These are phyloP conservation scores for Australoheros scitulus DNA, from an alignment of 2,113 vertebrate species.

Conservation along the genomic window DNA sequence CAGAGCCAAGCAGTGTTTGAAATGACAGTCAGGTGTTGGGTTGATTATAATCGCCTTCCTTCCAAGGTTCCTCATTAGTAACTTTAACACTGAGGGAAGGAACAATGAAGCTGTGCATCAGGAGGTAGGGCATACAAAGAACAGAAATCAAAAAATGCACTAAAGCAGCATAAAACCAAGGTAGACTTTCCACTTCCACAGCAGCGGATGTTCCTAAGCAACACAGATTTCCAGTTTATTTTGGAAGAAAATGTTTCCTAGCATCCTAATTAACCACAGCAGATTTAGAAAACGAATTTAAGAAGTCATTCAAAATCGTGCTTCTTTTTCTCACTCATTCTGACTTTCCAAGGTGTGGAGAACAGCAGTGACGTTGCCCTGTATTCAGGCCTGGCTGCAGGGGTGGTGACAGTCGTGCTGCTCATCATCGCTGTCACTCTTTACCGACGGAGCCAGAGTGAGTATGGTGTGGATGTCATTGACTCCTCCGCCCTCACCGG, in stretches of 20 bases:
- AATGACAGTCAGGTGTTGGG: constrained; percentile 76
- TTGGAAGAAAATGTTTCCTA: constrained; percentile 16
- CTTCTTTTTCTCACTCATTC: not conserved
- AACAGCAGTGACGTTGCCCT: constrained; percentile 89
- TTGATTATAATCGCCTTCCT: constrained; percentile 74
- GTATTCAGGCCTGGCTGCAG: constrained; percentile 93
- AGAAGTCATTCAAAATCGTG: not conserved
- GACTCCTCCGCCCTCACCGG: constrained; percentile 96
- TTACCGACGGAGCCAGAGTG: constrained; percentile 93
- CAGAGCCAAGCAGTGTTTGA: constrained; percentile 67
- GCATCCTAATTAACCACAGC: constrained; percentile 29
- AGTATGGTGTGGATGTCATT: constrained; percentile 98
- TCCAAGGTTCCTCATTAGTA: constrained; percentile 75
- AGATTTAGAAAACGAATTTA: not conserved
- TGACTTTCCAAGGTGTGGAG: constrained; percentile 83
- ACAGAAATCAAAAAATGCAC: constrained; percentile 34
- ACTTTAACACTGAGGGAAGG: constrained; percentile 61
- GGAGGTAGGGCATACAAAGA: constrained; percentile 24
- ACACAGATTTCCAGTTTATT: constrained; percentile 30
- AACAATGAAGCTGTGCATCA: constrained; percentile 53
- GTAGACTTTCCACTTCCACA: constrained; percentile 23
- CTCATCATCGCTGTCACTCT: constrained; percentile 90
- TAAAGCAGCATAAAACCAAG: constrained; percentile 43
- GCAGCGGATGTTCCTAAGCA: constrained; percentile 9
- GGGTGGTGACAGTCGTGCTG: constrained; percentile 89